Base-by-base conservation (phyloP, 2,113 vertebrate species). In the Cyanoderma ruficeps region DNA sequence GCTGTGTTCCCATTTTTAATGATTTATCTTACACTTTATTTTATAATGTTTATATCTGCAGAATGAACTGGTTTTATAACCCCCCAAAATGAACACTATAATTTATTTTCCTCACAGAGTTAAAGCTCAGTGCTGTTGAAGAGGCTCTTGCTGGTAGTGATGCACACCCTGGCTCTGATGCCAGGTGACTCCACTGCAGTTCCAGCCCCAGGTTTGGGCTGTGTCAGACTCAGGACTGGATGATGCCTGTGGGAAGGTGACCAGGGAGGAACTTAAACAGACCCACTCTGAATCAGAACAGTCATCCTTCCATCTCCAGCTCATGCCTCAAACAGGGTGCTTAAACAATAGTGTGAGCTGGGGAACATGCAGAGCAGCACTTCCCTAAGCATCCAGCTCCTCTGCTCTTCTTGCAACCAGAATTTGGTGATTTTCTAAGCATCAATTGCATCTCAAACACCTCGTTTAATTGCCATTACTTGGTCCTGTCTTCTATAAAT, bases 11-110 rank as follows among this genome's bases (percentile, higher is more conserved):
- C 79, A 90, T 89, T 96, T 94, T 78, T 78, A 96, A 94, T 95
- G 94, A 94, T 95, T 95, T 95, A 96, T 95, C 90, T 94, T 87
- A 77, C 52, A 25, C 70, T 96, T 93, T 85, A 86, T 85, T 85
- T 96, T 88, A 52, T 83, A 94, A 84, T 84, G 91, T 96, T 95
- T 97, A 83, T 92, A 90, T 90, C 93, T 89, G 83, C 56, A 46
- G 88, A 90, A 93, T 42, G 79, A 90, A 83, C 85, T 44, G 68
- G 68, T 81, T 95, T 96, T 96, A 93, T 94, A 83, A 83, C 74
- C 63, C 76, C 87, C 52, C 5, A 49, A 95, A 94, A 93, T 59
- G 79, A 94, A 55, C 15, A 30, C 56, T 60, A 1, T 75, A 56
- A 95, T 96, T 96, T 96, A 90, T 96, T 89, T 96, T 41, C n/a